Base-by-base conservation (phyloP, 1,140 invertebrate genomes). In the Bombus haemorrhoidalis region DNA sequence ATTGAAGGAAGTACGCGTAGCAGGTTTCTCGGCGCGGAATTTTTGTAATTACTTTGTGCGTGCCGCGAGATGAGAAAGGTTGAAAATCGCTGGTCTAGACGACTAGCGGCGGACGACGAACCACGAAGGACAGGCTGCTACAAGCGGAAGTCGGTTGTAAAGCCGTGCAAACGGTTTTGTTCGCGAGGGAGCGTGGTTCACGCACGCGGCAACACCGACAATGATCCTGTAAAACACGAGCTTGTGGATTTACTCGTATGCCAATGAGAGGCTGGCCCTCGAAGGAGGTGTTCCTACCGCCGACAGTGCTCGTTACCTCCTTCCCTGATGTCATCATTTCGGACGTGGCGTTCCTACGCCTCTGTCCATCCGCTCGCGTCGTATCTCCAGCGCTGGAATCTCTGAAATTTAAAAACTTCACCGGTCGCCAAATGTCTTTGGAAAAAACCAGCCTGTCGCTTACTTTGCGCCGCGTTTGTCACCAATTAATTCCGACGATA, bases 71-170 rank as follows among this genome's bases (percentile, higher is more conserved):
- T 53, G 47, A 53, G 18, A 53, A 53, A 53, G 47, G 18, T 53
- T 53, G 47, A 53, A 53, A 53, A 53, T 53, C 47, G 47, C 47
- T 53, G 5, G 47, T 53, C 18, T 53, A 8, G 47, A 53, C 47
- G 47, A 1, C 18, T 53, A 53, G 68, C 43, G 66, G 80, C 62
- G 32, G 78, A 84, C 72, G 76, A 62, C 57, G 81, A 87, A 81
- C 22, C 77, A 39, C 80, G 87, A 74, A 69, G 66, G 71, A 69
- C 78, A 68, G 74, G 83, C 64, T 47, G 18, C 28, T 34, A 47
- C 78, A 85, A 86, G 82, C 87, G 91, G 91, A 92, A 91, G 91
- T 85, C 84, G 81, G 84, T 87, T 89, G 90, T 92, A 92, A 92
- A 91, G 85, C 86, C 76, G 87, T 66, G 69, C 86, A 75, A 83